Evolutionary conservation across 2,113 vertebrate genomes (phyloP), one percentile per base, ranked within the genome.

Genomic region (Mandrillus leucophaeus): DNA sequence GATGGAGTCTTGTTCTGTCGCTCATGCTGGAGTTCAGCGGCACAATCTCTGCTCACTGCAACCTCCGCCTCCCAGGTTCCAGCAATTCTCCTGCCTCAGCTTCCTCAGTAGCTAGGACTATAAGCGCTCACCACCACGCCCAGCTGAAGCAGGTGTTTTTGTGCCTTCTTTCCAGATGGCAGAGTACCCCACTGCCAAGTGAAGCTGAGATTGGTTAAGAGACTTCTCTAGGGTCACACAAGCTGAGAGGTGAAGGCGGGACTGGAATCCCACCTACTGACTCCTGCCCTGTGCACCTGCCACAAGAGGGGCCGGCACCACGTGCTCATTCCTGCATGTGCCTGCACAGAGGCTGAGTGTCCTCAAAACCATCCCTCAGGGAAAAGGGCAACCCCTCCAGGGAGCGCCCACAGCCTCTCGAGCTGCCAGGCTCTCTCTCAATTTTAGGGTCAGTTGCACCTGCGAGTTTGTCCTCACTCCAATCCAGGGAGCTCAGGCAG

Each of bases 301-400:
- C 13, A 1, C 3, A 10, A 13, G 23, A 23, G 14, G 22, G 11
- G 68, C n/a, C 11, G 1, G 7, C 16, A 35, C 25, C 16, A 5
- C 27, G 4, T 20, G 23, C 8, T 48, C 32, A 22, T 22, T 79
- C 45, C 52, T 4, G 5, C 4, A 10, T 8, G 9, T 16, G 30
- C 16, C 38, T 38, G 12, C 30, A n/a, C 52, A 8, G 7, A 27
- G 73, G 38, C n/a, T 25, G 27, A 70, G 48, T 59, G 8, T 72
- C 32, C 84, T 43, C 16, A 2, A 11, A 27, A 25, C 7, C 30
- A 25, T 48, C 55, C 32, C 76, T 48, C 11, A 8, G 17, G 40
- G 11, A 59, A 9, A 50, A 88, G 40, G 32, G 17, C 0, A 2
- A n/a, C 83, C 4, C 59, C 30, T 43, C 8, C 4, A 32, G 14